phyloP scores from a whole-genome alignment of 2,888 invertebrate species.

The Drosophila rellima region DNA sequence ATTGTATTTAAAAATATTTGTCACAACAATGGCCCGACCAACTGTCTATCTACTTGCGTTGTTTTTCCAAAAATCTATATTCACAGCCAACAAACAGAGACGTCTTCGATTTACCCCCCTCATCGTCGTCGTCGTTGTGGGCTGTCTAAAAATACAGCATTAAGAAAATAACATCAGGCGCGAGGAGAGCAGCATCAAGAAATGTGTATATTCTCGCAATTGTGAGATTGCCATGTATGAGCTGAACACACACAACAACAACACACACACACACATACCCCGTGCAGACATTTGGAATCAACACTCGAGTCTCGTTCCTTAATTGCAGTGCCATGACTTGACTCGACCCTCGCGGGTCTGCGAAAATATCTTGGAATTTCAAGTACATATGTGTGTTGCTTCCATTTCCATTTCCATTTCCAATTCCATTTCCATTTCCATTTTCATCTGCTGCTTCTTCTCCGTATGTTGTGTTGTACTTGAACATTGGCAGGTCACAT shows the following conservation, averaged over 20 bases:
- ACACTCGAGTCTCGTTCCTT: slow-evolving; percentile 48
- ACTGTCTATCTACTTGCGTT: slow-evolving; percentile 12
- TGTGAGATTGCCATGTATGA: slow-evolving; percentile 32
- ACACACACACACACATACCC: slow-evolving; percentile 12
- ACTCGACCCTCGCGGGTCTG: slow-evolving; percentile 74
- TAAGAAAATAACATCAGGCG: slow-evolving; percentile 38
- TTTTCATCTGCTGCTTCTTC: neutral
- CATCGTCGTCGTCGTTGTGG: slow-evolving; percentile 33
- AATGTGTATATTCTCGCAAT: slow-evolving; percentile 53
- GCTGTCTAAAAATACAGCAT: slow-evolving; percentile 63
- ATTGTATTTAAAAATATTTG: neutral
- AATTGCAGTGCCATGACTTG: slow-evolving; percentile 67
- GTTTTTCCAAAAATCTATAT: slow-evolving; percentile 53
- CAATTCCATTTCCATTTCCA: slow-evolving; percentile 16
- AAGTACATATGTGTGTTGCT: slow-evolving; percentile 62
- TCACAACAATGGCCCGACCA: neutral
- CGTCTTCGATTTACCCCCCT: slow-evolving; percentile 41
- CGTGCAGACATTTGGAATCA: slow-evolving; percentile 56
- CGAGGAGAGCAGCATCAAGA: slow-evolving; percentile 45
- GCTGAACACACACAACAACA: slow-evolving; percentile 25
- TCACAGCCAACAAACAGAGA: slow-evolving; percentile 12
- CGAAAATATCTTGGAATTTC: slow-evolving; percentile 80
- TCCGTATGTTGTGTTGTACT: slow-evolving; percentile 45
- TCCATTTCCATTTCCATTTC: slow-evolving; percentile 12
- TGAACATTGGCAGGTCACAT: slow-evolving; percentile 61